Evolutionary conservation across 1,140 invertebrate species (phyloP), one percentile per base, ranked within the genome.

Genomic region (Scaptomyza graminum): DNA sequence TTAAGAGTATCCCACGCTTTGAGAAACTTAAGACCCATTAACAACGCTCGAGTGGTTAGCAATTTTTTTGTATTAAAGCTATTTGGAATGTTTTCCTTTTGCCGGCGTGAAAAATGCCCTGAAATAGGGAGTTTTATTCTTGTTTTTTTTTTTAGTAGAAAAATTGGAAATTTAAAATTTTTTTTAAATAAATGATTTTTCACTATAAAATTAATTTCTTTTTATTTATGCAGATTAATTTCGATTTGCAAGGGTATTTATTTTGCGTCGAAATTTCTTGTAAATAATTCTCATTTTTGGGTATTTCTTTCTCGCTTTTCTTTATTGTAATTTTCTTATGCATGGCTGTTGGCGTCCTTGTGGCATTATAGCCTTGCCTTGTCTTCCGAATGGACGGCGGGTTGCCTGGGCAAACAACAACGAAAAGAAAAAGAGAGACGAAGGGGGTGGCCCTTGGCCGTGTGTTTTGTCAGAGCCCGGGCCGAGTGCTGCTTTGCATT

Each of bases 401-500:
- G 5, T 31, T 34, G 31, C 8, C 31, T 34, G 31, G 31, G 31
- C 31, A 34, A 34, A 34, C 31, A 34, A 34, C 31, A 34, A 34
- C 28, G 6, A 34, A 31, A 22, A 28, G 64, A 56, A 31, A 7
- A 6, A 11, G 34, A 39, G 37, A 39, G n/a, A n/a, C n/a, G n/a
- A 6, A 39, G 37, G 6, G 37, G n/a, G n/a, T n/a, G 37, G 28
- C 6, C 28, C 28, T 28, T 28, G 28, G 9, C 34, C 1, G 37
- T n/a, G 12, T 41, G n/a, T 39, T 41, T 50, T 28, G 3, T 31
- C 28, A 22, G 73, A 49, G 54, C 57, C 37, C 64, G 41, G 78
- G 79, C 37, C 64, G 41, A 82, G 79, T 66, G 82, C 83, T 88
- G 82, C 78, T 87, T 87, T 87, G 83, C 83, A 87, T 87, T 87